Evolutionary conservation across 2,797 vertebrate species (phyloP).

Genomic region (Masticophis lateralis): DNA sequence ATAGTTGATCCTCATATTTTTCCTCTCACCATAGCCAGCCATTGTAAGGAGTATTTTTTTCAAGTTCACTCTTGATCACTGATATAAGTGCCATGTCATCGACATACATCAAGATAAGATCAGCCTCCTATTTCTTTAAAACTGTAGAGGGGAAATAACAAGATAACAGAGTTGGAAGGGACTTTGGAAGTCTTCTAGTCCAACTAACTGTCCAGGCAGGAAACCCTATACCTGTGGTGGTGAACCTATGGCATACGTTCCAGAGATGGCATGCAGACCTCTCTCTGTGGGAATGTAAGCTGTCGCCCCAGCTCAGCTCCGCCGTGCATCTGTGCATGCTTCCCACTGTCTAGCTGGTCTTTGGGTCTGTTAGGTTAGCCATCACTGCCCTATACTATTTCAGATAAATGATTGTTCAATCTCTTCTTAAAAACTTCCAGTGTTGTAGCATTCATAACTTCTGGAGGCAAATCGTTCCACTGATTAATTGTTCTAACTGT

Average conservation of each 20-base stretch:
- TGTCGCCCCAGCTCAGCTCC: too few relatives aligned
- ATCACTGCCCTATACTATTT: not conserved
- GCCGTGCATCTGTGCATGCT: rapidly evolving
- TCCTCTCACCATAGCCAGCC: not conserved
- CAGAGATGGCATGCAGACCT: too few relatives aligned
- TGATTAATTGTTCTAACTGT: not conserved
- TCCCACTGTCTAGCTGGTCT: too few relatives aligned
- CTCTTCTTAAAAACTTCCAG: not conserved
- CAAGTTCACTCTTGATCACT: not conserved
- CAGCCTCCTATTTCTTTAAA: not conserved
- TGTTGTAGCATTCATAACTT: not conserved
- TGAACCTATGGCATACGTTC: too few relatives aligned
- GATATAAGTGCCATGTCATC: not conserved
- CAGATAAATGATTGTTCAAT: not conserved
- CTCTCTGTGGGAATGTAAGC: too few relatives aligned
- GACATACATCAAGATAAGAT: not conserved
- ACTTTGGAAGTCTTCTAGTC: not conserved
- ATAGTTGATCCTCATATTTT: not conserved
- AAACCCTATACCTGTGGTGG: not conserved
- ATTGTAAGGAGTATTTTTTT: not conserved
- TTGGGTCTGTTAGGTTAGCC: too few relatives aligned
- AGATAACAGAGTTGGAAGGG: not conserved
- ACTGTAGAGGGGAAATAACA: not conserved
- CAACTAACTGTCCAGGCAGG: not conserved
- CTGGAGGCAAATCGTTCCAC: not conserved